Evolutionary conservation across 2,888 invertebrate species (phyloP).

Genomic region (Drosophila peninsularis): DNA sequence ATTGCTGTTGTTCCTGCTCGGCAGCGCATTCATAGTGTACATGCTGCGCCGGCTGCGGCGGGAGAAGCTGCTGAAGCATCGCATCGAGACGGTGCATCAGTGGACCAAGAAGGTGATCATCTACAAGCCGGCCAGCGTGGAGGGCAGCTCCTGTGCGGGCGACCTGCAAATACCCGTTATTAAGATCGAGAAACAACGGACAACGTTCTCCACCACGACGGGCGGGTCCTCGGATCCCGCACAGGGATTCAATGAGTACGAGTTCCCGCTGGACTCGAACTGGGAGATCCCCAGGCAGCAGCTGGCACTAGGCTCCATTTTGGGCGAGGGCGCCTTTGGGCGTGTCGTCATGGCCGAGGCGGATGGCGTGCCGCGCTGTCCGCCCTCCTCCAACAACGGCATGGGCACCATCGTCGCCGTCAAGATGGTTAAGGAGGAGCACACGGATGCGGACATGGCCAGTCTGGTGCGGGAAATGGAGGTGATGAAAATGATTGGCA

Average conservation of each 20-base stretch:
- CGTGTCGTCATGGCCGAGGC: slow-evolving; percentile 96
- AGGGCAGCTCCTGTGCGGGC: slow-evolving; percentile 79
- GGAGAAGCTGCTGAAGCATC: slow-evolving; percentile 91
- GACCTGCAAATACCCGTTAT: slow-evolving; percentile 91
- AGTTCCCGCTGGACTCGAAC: slow-evolving; percentile 95
- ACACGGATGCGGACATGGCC: slow-evolving; percentile 98
- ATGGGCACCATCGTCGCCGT: slow-evolving; percentile 93
- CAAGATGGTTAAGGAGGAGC: slow-evolving; percentile 99
- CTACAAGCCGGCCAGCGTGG: slow-evolving; percentile 88
- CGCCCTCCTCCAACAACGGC: slow-evolving; percentile 29
- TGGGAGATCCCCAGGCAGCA: slow-evolving; percentile 96
- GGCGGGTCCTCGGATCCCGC: slow-evolving; percentile 87
- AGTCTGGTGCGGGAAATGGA: slow-evolving; percentile 99
- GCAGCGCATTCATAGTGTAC: slow-evolving; percentile 86
- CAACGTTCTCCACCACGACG: slow-evolving; percentile 87
- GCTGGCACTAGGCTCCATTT: slow-evolving; percentile 90
- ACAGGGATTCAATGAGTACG: slow-evolving; percentile 94
- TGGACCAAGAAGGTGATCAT: slow-evolving; percentile 96
- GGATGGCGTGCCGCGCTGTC: slow-evolving; percentile 83
- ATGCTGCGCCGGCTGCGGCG: slow-evolving; percentile 89
- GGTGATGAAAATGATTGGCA: slow-evolving; percentile 99
- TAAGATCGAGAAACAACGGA: slow-evolving; percentile 94
- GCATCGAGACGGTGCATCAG: slow-evolving; percentile 93
- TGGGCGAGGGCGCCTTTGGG: slow-evolving; percentile 99
- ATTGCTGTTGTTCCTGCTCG: slow-evolving; percentile 86